phyloP scores from a whole-genome alignment of 1,140 invertebrate species.

The Bacillus rossius region DNA sequence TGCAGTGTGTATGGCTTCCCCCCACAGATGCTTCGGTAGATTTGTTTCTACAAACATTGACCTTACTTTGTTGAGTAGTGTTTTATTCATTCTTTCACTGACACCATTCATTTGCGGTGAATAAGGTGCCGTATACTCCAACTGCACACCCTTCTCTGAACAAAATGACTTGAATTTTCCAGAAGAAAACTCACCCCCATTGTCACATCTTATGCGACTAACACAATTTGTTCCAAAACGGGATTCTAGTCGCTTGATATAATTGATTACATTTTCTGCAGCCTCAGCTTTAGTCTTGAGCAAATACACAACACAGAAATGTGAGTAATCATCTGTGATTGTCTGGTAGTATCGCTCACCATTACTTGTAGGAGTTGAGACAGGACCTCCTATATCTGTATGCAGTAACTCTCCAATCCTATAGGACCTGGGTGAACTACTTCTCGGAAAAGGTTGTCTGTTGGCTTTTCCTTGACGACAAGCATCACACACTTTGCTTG shows the following conservation, averaged over 20 bases:
- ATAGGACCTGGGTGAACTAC: slow-evolving; percentile 6
- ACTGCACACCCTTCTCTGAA: slow-evolving; percentile 23
- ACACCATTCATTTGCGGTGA: slow-evolving; percentile 39
- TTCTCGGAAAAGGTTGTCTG: slow-evolving; percentile 19
- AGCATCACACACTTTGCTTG: slow-evolving; percentile 20
- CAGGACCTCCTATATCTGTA: slow-evolving; percentile 30
- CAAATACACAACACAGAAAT: slow-evolving; percentile 31
- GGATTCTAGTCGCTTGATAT: slow-evolving; percentile 28
- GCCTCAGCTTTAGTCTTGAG: slow-evolving; percentile 35
- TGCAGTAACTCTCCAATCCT: slow-evolving; percentile 26
- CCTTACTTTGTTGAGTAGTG: slow-evolving; percentile 33
- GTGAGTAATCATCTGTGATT: slow-evolving; percentile 29
- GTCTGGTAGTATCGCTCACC: slow-evolving; percentile 27
- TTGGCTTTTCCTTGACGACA: slow-evolving; percentile 31
- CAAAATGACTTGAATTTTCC: slow-evolving; percentile 23
- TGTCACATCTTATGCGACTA: slow-evolving; percentile 28
- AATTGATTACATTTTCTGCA: slow-evolving; percentile 24
- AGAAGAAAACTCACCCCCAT: slow-evolving; percentile 33
- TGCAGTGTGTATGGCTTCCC: slow-evolving; percentile 34
- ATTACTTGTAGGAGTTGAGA: slow-evolving; percentile 29
- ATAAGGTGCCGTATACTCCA: slow-evolving; percentile 29
- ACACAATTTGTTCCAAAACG: slow-evolving; percentile 25
- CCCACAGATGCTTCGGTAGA: slow-evolving; percentile 28
- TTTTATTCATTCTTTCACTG: slow-evolving; percentile 39
- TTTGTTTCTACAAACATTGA: slow-evolving; percentile 22